Conservation (phyloP, 2,888 invertebrate genomes). For the Chaitophorus viminalis region DNA sequence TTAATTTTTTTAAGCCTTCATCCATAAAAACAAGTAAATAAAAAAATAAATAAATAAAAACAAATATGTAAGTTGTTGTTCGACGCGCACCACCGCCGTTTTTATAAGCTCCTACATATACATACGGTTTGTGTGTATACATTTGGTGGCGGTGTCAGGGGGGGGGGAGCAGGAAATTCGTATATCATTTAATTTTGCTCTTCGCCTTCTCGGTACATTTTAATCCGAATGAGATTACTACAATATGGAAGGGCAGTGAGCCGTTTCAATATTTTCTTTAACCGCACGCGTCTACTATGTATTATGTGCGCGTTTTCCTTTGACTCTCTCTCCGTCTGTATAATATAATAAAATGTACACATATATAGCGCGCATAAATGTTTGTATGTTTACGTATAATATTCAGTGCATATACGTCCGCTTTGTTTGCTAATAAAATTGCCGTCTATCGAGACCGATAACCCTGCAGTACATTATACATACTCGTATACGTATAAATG, state of each 20-base stretch:
- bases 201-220: neutral
- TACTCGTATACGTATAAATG: no score
- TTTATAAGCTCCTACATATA: neutral
- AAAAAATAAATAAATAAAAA: conserved; percentile 32
- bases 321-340: no score
- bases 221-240: neutral
- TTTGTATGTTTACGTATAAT: no score
- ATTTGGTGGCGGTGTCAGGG: neutral
- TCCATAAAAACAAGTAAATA: conserved; percentile 40
- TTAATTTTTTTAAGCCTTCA: conserved; percentile 52
- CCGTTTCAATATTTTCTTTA: conserved; percentile 40
- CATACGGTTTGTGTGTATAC: neutral
- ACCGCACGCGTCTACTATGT: no score
- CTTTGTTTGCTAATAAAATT: neutral
- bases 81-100: neutral
- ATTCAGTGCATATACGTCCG: neutral
- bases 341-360: no score
- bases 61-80: neutral
- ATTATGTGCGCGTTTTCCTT: no score
- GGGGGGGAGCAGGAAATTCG: neutral
- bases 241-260: neutral
- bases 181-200: neutral
- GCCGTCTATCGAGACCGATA: no score
- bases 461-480: no score
- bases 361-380: no score